Base-by-base conservation (phyloP, 2,888 invertebrate species). In the Tholera decimalis region DNA sequence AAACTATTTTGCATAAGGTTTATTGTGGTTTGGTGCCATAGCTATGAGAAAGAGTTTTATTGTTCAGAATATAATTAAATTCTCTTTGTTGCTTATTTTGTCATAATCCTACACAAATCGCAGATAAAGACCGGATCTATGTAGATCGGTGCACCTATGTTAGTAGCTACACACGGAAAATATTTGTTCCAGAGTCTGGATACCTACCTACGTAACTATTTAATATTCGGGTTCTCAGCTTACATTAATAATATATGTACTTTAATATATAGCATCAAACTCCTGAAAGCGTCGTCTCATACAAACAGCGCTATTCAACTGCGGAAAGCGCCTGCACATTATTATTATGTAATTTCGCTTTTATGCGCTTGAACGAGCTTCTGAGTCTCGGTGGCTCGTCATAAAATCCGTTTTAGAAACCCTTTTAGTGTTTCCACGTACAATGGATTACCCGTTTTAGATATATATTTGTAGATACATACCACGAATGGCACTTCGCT, bases 381-480 rank as follows among this genome's bases (percentile, higher is more conserved):
- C 47, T 67, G 47, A 55, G 39, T 53, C 50, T 62, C 44, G 51
- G 35, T 53, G n/a, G 55, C 55, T 46, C 24, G 55, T 66, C 74
- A 63, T 78, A 78, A 74, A 78, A 68, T 47, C 64, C 43, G 41
- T 67, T 65, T 66, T 54, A 61, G 71, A 69, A 73, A 46, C 35
- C 56, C 26, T 71, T 72, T 76, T 62, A 75, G 51, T 66, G 54
- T 55, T 65, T 67, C 61, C 66, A 47, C 20, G 65, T 61, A 76
- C 56, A 71, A 59, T 59, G 58, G 46, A 75, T 57, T 35, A 51
- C 33, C 39, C 33, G 24, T 66, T 72, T 71, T 46, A 58, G 43
- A 35, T 53, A 33, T 20, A 63, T n/a, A 53, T 46, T 54, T n/a
- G n/a, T n/a, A n/a, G n/a, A n/a, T n/a, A n/a, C n/a, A n/a, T n/a